Conservation (phyloP, 2,888 invertebrate genomes). For the Acleris laterana region DNA sequence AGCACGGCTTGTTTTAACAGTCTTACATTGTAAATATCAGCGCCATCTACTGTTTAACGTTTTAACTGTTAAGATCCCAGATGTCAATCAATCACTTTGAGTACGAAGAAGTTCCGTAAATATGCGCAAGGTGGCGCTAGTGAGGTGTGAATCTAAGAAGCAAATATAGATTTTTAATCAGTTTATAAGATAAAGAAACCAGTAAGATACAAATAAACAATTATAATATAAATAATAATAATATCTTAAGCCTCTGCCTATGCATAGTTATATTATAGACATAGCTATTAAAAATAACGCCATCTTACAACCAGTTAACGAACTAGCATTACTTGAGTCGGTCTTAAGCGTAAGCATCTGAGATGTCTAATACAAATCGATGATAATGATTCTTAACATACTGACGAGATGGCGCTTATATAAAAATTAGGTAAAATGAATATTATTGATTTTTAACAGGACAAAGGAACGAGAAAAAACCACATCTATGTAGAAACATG, state of each 20-base stretch:
- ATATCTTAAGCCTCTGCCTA: too few species aligned
- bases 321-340: too few species aligned
- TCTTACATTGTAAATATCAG: neutral
- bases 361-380: neutral
- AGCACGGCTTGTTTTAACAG: neutral
- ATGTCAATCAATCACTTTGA: neutral
- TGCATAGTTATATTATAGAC: too few species aligned
- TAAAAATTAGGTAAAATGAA: neutral
- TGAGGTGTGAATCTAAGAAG: neutral
- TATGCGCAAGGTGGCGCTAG: neutral
- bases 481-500: neutral
- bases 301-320: too few species aligned
- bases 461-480: neutral
- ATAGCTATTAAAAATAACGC: too few species aligned
- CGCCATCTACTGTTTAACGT: neutral
- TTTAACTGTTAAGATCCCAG: neutral
- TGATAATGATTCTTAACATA: neutral
- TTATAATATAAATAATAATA: too few species aligned
- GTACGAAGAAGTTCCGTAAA: neutral
- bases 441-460: too few species aligned
- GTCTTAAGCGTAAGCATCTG: neutral
- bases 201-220: neutral
- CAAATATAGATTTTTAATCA: neutral
- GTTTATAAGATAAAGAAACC: neutral
- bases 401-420: conserved; percentile 6